These are phyloP conservation scores for Gymnogyps californianus DNA, from an alignment of 2,113 vertebrate species.

Conservation along the genomic window DNA sequence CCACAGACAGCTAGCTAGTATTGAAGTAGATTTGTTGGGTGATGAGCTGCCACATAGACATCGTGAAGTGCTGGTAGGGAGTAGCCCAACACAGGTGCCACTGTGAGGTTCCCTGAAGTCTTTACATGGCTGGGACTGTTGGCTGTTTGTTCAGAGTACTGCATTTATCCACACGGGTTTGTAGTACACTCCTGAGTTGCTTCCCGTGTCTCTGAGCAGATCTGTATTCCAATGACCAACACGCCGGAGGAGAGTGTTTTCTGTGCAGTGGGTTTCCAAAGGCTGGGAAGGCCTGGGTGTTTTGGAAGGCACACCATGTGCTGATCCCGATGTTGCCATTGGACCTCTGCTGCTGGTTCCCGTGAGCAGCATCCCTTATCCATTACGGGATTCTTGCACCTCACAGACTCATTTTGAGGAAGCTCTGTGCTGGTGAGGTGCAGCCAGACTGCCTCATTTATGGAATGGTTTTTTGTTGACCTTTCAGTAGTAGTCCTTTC, in stretches of 20 bases:
- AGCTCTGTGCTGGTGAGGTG: neutral
- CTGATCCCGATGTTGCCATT: neutral
- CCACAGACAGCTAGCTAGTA: neutral
- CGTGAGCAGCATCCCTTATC: accelerated
- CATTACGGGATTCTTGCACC: accelerated
- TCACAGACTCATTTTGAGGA: neutral
- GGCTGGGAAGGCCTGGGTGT: neutral
- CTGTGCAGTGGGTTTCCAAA: neutral
- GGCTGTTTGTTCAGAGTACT: neutral
- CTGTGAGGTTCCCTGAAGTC: neutral
- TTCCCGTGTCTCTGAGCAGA: neutral
- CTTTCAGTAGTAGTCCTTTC: neutral
- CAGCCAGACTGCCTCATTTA: neutral
- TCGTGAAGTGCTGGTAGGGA: neutral
- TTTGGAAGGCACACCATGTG: neutral
- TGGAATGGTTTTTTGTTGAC: neutral
- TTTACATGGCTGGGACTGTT: accelerated
- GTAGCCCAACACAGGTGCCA: neutral
- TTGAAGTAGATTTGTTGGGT: neutral
- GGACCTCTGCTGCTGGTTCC: neutral
- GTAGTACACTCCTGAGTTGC: neutral
- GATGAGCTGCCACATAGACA: neutral
- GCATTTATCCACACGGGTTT: neutral
- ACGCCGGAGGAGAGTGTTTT: neutral
- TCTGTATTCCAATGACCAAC: neutral